A percentile compares a stretch with the other conserved stretches of the same genome.
Conservation (phyloP, 2,113 vertebrate species). For the Alectura lathami region DNA sequence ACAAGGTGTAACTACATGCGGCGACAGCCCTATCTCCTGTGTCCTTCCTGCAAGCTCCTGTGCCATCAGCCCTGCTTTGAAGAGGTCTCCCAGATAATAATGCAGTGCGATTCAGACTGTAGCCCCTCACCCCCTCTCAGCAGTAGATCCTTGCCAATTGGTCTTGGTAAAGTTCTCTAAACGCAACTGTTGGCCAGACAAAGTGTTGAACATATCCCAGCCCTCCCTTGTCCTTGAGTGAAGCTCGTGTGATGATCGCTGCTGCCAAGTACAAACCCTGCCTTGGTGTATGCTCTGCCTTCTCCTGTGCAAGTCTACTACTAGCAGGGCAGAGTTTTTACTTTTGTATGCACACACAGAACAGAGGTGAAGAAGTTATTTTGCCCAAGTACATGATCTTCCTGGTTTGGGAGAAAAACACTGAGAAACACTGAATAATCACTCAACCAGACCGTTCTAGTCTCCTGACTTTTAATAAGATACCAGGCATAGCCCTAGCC, state of each 20-base stretch:
- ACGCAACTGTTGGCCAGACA: not conserved
- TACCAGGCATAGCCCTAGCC: not conserved
- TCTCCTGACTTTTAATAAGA: slow-evolving; percentile 38
- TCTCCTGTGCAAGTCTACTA: not conserved
- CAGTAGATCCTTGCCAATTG: not conserved
- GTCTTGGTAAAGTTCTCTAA: not conserved
- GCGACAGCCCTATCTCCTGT: not conserved
- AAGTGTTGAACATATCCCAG: not conserved
- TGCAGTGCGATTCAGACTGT: not conserved
- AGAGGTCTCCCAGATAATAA: not conserved
- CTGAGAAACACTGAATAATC: not conserved
- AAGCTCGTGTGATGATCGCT: not conserved
- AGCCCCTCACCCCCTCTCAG: not conserved
- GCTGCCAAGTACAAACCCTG: not conserved
- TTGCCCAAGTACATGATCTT: not conserved
- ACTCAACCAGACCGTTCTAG: not conserved
- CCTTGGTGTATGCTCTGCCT: not conserved
- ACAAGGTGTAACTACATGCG: not conserved
- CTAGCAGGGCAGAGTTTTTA: not conserved
- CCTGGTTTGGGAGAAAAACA: not conserved
- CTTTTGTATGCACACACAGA: not conserved
- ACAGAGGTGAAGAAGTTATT: not conserved
- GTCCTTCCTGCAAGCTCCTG: not conserved
- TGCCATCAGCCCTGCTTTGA: not conserved
- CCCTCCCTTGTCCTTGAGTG: not conserved